These are phyloP conservation scores for Eremobia ochroleuca DNA, from an alignment of 2,888 invertebrate species.

Conservation along the genomic window DNA sequence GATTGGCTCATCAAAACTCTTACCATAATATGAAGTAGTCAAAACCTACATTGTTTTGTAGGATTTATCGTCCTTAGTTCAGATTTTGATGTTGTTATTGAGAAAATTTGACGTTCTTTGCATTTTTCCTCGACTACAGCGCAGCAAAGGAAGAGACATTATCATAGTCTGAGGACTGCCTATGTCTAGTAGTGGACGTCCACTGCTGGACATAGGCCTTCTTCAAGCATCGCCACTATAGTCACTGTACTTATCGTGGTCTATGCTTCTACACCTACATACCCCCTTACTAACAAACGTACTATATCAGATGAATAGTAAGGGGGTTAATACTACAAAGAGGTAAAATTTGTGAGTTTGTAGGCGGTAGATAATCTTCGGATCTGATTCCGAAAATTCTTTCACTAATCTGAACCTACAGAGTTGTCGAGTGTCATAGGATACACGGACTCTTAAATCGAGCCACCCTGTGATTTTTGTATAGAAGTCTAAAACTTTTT, in stretches of 20 bases:
- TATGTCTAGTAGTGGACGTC: too few relatives aligned
- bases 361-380: neutral
- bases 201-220: neutral
- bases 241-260: neutral
- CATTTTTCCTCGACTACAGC: neutral
- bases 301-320: too few relatives aligned
- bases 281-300: too few relatives aligned
- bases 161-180: neutral
- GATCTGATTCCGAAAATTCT: neutral
- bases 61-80: slow-evolving; percentile 3
- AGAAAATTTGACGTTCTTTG: neutral
- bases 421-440: neutral
- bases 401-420: neutral
- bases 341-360: neutral
- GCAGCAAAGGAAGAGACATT: neutral
- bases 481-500: neutral
- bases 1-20: slow-evolving; percentile 30
- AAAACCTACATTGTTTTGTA: slow-evolving; percentile 3
- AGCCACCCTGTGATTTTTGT: neutral
- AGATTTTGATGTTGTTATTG: neutral
- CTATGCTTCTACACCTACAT: neutral
- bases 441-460: too few relatives aligned
- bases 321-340: too few relatives aligned
- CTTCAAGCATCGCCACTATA: too few relatives aligned
- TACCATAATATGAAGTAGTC: slow-evolving; percentile 1